phyloP scores from a whole-genome alignment of 2,113 vertebrate species.

The Axis porcinus region DNA sequence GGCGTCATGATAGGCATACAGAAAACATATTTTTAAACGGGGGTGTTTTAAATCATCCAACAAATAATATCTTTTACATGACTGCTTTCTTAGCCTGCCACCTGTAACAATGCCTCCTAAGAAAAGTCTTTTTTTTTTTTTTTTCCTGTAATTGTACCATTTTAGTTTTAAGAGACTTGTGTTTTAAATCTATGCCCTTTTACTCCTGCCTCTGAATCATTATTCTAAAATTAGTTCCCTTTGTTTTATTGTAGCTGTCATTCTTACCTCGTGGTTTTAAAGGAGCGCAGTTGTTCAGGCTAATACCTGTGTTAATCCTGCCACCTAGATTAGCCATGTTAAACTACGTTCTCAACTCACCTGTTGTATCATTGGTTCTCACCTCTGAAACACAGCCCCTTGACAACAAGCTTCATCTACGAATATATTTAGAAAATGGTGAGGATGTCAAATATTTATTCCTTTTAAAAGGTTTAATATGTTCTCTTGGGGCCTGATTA shows the following conservation, averaged over 20 bases:
- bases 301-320: constrained; percentile 16
- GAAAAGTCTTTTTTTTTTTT: neutral
- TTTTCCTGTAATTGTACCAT: neutral
- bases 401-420: constrained; percentile 72
- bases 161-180: neutral
- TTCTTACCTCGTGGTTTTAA: constrained; percentile 5
- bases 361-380: constrained; percentile 32
- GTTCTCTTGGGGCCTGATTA: constrained; percentile 82
- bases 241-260: constrained; percentile 26
- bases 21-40: neutral
- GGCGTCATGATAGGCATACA: rapidly evolving
- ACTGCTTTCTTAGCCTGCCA: neutral
- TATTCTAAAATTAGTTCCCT: constrained; percentile 25
- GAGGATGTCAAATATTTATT: constrained; percentile 83
- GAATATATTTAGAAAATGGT: constrained; percentile 74
- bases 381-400: constrained; percentile 37
- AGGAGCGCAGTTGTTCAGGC: constrained; percentile 38
- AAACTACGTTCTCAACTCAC: neutral
- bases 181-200: neutral
- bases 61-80: neutral
- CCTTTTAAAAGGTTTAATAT: constrained; percentile 80
- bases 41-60: neutral
- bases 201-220: neutral
- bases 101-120: neutral
- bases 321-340: constrained; percentile 12